Percentiles rank a stretch among this genome's conserved stretches.
phyloP scores from a whole-genome alignment of 2,888 invertebrate genomes.

The Ptilodon capucinus region DNA sequence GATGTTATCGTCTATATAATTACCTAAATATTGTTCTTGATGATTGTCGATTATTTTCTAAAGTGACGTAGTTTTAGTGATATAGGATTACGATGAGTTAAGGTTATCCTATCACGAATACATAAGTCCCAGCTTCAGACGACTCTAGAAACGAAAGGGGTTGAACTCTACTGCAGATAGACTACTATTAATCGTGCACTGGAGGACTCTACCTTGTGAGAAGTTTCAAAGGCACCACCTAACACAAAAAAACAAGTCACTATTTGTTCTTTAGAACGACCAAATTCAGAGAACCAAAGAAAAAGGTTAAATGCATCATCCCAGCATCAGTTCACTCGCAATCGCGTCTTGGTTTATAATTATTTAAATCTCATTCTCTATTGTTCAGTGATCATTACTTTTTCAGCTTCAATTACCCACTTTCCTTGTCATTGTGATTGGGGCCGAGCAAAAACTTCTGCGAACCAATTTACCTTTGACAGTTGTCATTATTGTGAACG shows the following conservation, averaged over 20 bases:
- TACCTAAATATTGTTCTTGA: not conserved
- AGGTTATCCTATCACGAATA: too few species aligned
- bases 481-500: not conserved
- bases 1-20: not conserved
- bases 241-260: not conserved
- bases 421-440: constrained; percentile 22
- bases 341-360: constrained; percentile 22
- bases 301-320: not conserved
- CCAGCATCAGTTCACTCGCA: constrained; percentile 14
- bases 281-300: not conserved
- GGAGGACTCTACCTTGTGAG: not conserved
- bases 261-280: not conserved
- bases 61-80: too few species aligned
- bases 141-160: too few species aligned
- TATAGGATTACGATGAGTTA: too few species aligned
- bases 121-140: too few species aligned
- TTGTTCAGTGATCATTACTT: constrained; percentile 12
- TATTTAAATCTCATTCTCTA: constrained; percentile 11
- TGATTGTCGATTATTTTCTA: too few species aligned
- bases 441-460: constrained; percentile 54
- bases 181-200: too few species aligned
- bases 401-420: constrained; percentile 17
- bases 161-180: too few species aligned
- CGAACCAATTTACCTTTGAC: constrained; percentile 15
- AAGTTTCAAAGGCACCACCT: not conserved